phyloP scores from a whole-genome alignment of 2,113 vertebrate genomes.

The Megaleporinus macrocephalus region DNA sequence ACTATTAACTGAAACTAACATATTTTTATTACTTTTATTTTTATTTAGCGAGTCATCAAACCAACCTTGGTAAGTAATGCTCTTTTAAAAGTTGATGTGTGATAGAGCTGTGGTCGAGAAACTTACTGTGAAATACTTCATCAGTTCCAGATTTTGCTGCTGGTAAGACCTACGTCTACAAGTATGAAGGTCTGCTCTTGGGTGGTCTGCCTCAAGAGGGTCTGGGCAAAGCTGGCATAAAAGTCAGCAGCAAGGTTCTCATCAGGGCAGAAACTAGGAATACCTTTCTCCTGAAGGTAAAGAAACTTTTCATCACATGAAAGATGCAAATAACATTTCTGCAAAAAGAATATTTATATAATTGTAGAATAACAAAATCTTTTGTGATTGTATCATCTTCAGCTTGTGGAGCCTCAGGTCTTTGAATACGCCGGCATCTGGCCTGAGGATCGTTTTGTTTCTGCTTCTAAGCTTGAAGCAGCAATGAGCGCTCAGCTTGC shows the following conservation, averaged over 20 bases:
- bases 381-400: too few species aligned
- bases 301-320: not conserved
- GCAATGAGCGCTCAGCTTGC: constrained; percentile 67
- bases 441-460: constrained; percentile 70
- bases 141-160: constrained; percentile 76
- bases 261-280: constrained; percentile 68
- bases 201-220: constrained; percentile 76
- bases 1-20: not conserved
- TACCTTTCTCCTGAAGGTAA: constrained; percentile 60
- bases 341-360: too few species aligned
- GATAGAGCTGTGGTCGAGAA: not conserved
- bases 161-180: constrained; percentile 73
- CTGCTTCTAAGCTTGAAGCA: constrained; percentile 72
- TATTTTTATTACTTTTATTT: not conserved
- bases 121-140: not conserved
- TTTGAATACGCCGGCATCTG: constrained; percentile 78
- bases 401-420: constrained; percentile 75
- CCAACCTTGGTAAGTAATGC: constrained; percentile 56
- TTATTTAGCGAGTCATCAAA: constrained; percentile 58
- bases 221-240: constrained; percentile 75
- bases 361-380: too few species aligned
- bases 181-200: constrained; percentile 62
- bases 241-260: constrained; percentile 74
- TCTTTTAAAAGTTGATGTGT: too few species aligned
- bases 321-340: constrained; percentile 61